A percentile compares a stretch with the other conserved stretches of the same genome.
phyloP scores from a whole-genome alignment of 1,140 invertebrate genomes.

The Ctenoplectra terminalis region DNA sequence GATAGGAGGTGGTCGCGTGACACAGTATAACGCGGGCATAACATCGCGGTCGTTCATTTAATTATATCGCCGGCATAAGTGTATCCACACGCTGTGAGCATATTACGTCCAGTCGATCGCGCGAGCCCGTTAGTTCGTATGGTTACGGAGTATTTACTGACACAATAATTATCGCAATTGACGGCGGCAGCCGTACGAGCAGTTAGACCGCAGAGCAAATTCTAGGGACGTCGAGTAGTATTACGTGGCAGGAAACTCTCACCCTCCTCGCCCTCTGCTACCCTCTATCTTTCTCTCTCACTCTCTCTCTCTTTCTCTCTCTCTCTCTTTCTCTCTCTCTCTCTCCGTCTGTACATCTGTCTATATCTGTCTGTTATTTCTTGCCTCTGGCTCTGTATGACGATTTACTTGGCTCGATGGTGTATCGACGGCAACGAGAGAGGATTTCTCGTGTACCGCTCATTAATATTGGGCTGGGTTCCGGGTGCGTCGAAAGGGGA shows the following conservation, averaged over 20 bases:
- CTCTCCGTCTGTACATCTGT: background rate
- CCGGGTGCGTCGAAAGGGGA: background rate
- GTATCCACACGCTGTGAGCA: constrained; percentile 50
- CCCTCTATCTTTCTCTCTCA: too few species aligned
- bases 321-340: background rate
- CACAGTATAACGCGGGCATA: constrained; percentile 21
- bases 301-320: background rate
- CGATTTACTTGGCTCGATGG: background rate
- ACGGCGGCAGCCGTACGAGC: constrained; percentile 74
- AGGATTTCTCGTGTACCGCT: background rate
- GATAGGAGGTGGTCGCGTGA: background rate
- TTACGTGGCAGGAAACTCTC: constrained; percentile 56
- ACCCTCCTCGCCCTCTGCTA: background rate
- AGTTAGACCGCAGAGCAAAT: constrained; percentile 79
- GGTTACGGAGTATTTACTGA: constrained; percentile 76
- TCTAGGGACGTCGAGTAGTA: constrained; percentile 73
- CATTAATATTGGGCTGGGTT: constrained; percentile 6
- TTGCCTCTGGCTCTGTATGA: constrained; percentile 9
- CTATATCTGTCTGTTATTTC: background rate
- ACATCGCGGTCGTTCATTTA: constrained; percentile 61
- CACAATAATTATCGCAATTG: constrained; percentile 81
- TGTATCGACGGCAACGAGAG: background rate
- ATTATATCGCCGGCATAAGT: constrained; percentile 63
- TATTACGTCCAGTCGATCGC: constrained; percentile 44
- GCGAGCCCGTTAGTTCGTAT: constrained; percentile 60